Percentiles rank a stretch among this genome's conserved stretches.
These are phyloP conservation scores for Drosophila affinis DNA, from an alignment of 2,888 invertebrate genomes.

Conservation along the genomic window DNA sequence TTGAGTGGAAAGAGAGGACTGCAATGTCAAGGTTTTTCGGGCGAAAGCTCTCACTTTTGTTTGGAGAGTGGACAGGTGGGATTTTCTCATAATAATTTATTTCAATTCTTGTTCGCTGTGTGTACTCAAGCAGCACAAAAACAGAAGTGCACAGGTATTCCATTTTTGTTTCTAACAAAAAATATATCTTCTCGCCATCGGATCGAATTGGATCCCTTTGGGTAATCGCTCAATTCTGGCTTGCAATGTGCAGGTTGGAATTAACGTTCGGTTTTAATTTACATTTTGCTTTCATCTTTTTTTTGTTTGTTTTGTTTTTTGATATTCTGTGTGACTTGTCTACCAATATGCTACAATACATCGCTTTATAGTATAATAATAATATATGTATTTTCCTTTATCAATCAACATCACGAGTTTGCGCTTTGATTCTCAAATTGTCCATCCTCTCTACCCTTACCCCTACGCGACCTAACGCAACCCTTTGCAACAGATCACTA, in stretches of 20 bases:
- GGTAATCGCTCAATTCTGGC: slow-evolving; percentile 9
- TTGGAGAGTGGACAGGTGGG: not conserved
- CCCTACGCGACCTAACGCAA: slow-evolving; percentile 28
- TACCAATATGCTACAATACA: slow-evolving; percentile 44
- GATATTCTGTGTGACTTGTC: slow-evolving; percentile 54
- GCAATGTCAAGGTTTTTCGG: not conserved
- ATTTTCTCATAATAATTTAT: slow-evolving; percentile 52
- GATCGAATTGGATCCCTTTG: slow-evolving; percentile 12
- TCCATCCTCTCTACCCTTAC: slow-evolving; percentile 20
- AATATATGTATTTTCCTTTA: slow-evolving; percentile 39
- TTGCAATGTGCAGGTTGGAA: slow-evolving; percentile 44
- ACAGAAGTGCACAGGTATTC: slow-evolving; percentile 63
- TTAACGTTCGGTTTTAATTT: slow-evolving; percentile 50
- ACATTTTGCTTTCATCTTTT: slow-evolving; percentile 34
- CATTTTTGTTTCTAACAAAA: slow-evolving; percentile 47
- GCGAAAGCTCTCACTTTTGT: not conserved
- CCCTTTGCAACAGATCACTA: slow-evolving; percentile 22
- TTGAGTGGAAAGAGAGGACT: not conserved
- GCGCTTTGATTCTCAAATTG: slow-evolving; percentile 64
- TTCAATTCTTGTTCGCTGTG: slow-evolving; percentile 50
- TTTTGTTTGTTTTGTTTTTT: slow-evolving; percentile 13
- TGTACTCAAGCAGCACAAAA: slow-evolving; percentile 60
- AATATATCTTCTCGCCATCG: slow-evolving; percentile 26
- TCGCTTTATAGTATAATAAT: slow-evolving; percentile 29
- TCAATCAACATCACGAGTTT: slow-evolving; percentile 71